Evolutionary conservation across 2,888 invertebrate genomes (phyloP), one percentile per base, ranked within the genome.

Genomic region (Dynastes maya): DNA sequence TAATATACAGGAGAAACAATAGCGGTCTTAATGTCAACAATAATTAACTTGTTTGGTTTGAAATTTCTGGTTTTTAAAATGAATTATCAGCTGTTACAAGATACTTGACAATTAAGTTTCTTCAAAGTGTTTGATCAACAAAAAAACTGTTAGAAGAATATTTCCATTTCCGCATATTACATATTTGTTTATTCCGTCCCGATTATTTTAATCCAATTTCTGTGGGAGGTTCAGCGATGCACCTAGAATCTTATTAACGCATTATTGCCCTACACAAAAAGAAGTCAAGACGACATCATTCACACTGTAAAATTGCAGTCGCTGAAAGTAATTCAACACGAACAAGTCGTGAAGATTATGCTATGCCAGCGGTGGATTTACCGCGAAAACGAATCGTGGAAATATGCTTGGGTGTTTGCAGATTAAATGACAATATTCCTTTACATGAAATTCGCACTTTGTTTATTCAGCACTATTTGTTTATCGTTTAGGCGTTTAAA

Each of bases 391-490:
- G 53, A 53, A 53, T 11, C n/a, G n/a, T 16, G n/a, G 53, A 53
- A 53, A 53, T n/a, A n/a, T 53, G n/a, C 16, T 53, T 16, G 16
- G 5, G 13, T 53, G 16, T 53, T 53, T 53, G 5, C 53, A 53
- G 53, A 53, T 16, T 53, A 53, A 53, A 53, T 53, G 53, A n/a
- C 16, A 53, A 53, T 53, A 53, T 53, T 53, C 16, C n/a, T 2
- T 53, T n/a, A 16, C 53, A 53, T 53, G 16, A 53, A 53, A 53
- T 53, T 53, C 53, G 9, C 53, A 1, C 53, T n/a, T 53, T 53
- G n/a, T 53, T 53, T 53, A 53, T n/a, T 53, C 53, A 53, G 16
- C 53, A 53, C 16, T 53, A 53, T 53, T 53, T 53, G 53, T 53
- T 53, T n/a, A 16, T 53, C 53, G 53, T 53, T 53, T 53, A 6